These are phyloP conservation scores for Chloroceryle inda DNA, from an alignment of 2,797 vertebrate species.

Conservation along the genomic window DNA sequence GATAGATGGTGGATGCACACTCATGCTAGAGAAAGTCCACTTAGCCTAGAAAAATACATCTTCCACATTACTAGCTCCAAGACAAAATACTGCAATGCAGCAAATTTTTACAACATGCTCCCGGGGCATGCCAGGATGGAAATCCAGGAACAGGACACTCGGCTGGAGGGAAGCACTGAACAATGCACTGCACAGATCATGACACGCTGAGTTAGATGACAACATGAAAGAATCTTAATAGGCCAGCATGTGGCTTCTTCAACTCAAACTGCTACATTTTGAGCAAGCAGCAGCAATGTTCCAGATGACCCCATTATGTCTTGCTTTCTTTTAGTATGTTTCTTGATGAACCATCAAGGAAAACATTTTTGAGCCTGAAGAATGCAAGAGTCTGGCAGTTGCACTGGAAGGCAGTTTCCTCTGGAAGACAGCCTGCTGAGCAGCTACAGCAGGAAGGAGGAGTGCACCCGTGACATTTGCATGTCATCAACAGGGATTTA, in stretches of 20 bases:
- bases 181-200: slow-evolving; percentile 16
- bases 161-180: slow-evolving; percentile 10
- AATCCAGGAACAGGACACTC: slow-evolving; percentile 35
- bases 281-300: slow-evolving; percentile 15
- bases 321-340: not conserved
- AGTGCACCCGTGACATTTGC: not conserved
- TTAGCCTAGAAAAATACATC: not conserved
- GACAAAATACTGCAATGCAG: slow-evolving; percentile 72
- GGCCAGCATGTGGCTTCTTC: slow-evolving; percentile 51
- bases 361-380: slow-evolving; percentile 28
- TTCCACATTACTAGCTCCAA: slow-evolving; percentile 6
- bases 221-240: slow-evolving; percentile 56
- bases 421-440: slow-evolving; percentile 11
- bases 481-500: not conserved
- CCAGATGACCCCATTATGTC: slow-evolving; percentile 67
- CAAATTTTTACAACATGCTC: slow-evolving; percentile 29
- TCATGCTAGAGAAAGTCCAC: not conserved
- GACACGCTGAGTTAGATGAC: not conserved
- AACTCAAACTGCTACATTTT: not conserved
- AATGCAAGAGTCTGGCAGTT: slow-evolving; percentile 17
- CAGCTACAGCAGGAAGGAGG: not conserved
- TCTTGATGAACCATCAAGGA: slow-evolving; percentile 53
- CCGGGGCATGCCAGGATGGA: not conserved
- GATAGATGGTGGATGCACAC: not conserved
- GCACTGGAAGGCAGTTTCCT: not conserved